Evolutionary conservation across 35 echinoderm and acorn worm genomes (phyloP), one percentile per base, ranked within the genome.

Genomic region (Strongylocentrotus purpuratus): DNA sequence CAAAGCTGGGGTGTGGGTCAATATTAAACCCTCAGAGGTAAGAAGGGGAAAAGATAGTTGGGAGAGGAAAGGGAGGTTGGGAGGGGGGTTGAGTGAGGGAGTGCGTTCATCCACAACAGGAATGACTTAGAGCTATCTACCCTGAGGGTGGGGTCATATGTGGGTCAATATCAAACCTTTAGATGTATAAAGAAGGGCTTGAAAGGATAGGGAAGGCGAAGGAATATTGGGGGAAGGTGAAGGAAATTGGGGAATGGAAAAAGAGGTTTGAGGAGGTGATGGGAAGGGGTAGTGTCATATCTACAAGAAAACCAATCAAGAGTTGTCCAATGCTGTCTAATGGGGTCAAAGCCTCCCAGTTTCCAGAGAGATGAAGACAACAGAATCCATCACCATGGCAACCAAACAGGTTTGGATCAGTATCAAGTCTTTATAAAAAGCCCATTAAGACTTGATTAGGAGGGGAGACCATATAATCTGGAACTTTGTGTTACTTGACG

Each of bases 1-100:
- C 52, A 98, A 96, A 86, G 98, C 98, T 32, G 98, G 97, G n/a
- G 97, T 99, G 22, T 99, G 98, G 98, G 98, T 99, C 85, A 96
- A 99, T 86, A 97, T 99, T 31, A 99, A 96, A 95, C 96, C 96
- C 0, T 46, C 86, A 89, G 98, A 97, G 98, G 98, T 99, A 88
- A 95, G 98, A 22, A 88, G 52, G 52, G 52, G n/a, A n/a, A n/a
- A n/a, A n/a, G n/a, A n/a, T n/a, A n/a, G n/a, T n/a, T n/a, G n/a
- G n/a, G n/a, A n/a, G n/a, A n/a, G n/a, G n/a, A 48, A 48, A 48
- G 61, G 61, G 18, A 71, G 61, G 61, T 25, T 28, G 25, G 25
- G 14, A 55, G 50, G 50, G 50, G 0, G 50, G 50, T 15, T 55
- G 48, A 50, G 9, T 55, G 50, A 15, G 50, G 14, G 48, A 5